phyloP scores from a whole-genome alignment of 2,888 invertebrate species.

The Oasisia sp. region DNA sequence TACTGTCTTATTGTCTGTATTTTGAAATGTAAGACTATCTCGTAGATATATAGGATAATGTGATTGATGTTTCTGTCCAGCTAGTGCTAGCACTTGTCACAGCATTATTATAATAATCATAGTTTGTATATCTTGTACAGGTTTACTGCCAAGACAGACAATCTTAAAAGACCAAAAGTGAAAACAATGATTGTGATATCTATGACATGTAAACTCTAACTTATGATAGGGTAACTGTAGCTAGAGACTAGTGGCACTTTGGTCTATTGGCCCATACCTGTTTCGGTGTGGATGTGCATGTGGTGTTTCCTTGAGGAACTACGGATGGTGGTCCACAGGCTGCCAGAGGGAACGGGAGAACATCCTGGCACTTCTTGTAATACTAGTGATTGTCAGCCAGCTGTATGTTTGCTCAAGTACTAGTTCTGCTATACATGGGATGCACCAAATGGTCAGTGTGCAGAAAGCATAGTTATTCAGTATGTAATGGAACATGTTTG shows the following conservation, averaged over 20 bases:
- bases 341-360: background rate
- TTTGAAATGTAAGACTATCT: background rate
- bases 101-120: background rate
- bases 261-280: background rate
- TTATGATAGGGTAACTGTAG: background rate
- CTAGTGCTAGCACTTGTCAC: background rate
- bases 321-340: background rate
- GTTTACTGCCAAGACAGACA: background rate
- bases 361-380: background rate
- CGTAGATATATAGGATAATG: background rate
- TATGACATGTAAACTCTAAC: background rate
- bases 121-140: background rate
- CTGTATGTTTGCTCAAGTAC: conserved; percentile 17
- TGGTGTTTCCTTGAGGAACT: background rate
- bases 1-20: background rate
- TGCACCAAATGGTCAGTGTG: background rate
- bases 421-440: background rate
- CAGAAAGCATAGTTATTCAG: background rate
- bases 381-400: conserved; percentile 1
- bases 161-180: background rate
- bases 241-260: background rate
- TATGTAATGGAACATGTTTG: background rate
- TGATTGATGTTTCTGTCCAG: background rate
- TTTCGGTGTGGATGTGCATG: background rate
- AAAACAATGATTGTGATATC: background rate